phyloP scores from a whole-genome alignment of 2,113 vertebrate genomes.

The Semicossyphus pulcher region DNA sequence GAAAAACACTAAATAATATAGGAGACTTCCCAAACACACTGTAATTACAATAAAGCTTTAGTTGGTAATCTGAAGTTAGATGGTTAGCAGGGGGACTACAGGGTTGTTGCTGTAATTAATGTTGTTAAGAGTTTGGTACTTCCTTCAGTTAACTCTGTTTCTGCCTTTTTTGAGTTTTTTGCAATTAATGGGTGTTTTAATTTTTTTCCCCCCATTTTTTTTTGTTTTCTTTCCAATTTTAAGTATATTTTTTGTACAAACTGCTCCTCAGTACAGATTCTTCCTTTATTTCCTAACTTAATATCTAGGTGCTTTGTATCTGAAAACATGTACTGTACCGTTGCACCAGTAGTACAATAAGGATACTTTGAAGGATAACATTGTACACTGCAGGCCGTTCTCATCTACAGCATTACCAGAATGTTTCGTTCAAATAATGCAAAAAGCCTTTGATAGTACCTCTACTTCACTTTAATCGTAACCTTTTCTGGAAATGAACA shows the following conservation, averaged over 20 bases:
- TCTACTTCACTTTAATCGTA: constrained; percentile 90
- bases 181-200: too few species aligned
- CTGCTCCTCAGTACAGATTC: neutral
- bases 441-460: constrained; percentile 82
- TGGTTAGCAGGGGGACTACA: too few species aligned
- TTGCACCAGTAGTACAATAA: neutral
- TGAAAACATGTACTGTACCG: neutral
- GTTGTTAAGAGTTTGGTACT: constrained; percentile 3
- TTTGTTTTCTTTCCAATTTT: too few species aligned
- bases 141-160: neutral
- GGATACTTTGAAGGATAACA: neutral
- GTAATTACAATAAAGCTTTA: constrained; percentile 40
- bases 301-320: neutral
- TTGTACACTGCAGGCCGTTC: too few species aligned
- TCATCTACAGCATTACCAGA: neutral
- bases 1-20: constrained; percentile 31
- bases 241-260: too few species aligned
- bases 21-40: constrained; percentile 33
- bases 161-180: too few species aligned
- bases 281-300: neutral
- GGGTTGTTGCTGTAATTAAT: constrained; percentile 13
- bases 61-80: constrained; percentile 13
- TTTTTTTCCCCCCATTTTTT: too few species aligned
- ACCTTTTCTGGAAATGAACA: constrained; percentile 86
- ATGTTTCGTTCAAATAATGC: constrained; percentile 58